Percentiles rank a stretch among this genome's conserved stretches.
phyloP scores from a whole-genome alignment of 2,888 invertebrate genomes.

The Odontocolon sp. region DNA sequence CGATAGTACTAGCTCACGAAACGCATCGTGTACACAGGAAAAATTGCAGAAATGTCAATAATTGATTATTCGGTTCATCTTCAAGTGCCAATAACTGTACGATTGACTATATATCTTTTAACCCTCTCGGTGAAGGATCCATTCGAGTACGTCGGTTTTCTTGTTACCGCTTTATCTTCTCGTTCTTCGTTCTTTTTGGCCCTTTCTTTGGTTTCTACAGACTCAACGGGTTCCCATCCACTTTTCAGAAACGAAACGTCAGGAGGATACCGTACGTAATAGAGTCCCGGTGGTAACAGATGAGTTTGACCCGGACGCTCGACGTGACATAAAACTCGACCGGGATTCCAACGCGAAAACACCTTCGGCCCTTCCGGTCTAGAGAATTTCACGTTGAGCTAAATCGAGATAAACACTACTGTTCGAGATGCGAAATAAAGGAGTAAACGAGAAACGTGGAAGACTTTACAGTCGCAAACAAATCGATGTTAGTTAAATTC shows the following conservation, averaged over 20 bases:
- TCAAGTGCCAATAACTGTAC: too few relatives aligned
- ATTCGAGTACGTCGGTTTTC: neutral
- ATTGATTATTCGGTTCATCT: too few relatives aligned
- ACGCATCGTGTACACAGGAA: too few relatives aligned
- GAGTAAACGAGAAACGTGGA: neutral
- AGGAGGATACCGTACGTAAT: neutral
- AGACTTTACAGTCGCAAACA: neutral
- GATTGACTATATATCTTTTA: neutral
- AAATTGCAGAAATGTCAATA: too few relatives aligned
- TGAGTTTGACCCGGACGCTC: constrained; percentile 1
- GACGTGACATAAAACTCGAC: constrained; percentile 15
- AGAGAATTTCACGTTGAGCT: neutral
- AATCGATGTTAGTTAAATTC: constrained; percentile 5
- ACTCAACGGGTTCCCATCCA: neutral
- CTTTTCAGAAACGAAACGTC: neutral
- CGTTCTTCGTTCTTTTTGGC: neutral
- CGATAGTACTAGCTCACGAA: too few relatives aligned
- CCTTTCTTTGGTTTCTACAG: neutral
- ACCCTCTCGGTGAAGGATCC: neutral
- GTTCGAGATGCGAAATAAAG: neutral
- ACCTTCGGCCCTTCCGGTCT: neutral
- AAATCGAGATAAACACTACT: constrained; percentile 22
- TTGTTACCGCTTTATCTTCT: constrained; percentile 6
- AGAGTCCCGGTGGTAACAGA: constrained; percentile 1
- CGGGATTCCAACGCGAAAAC: constrained; percentile 8